phyloP scores from a whole-genome alignment of 2,113 vertebrate species.

The Eidolon helvum region DNA sequence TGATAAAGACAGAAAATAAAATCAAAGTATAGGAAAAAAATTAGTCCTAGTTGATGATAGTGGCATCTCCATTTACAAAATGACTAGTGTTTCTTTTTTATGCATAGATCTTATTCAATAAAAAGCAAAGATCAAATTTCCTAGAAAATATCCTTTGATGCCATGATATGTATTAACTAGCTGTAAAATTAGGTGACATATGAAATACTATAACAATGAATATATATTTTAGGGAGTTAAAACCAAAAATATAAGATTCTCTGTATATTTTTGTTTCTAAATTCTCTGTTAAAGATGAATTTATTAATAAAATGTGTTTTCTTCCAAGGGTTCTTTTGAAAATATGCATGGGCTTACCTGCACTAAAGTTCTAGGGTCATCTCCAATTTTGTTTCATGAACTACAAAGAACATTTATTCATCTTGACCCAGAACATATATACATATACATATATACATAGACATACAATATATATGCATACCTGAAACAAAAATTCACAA shows the following conservation, averaged over 20 bases:
- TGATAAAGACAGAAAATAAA: not conserved
- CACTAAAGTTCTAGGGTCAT: not conserved
- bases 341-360: not conserved
- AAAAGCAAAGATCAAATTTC: not conserved
- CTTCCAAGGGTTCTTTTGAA: not conserved
- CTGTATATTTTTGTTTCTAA: not conserved
- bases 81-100: not conserved
- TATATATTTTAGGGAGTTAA: not conserved
- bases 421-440: not conserved
- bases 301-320: not conserved
- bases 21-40: not conserved
- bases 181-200: not conserved
- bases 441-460: not conserved
- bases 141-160: not conserved
- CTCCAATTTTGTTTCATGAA: not conserved
- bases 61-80: not conserved
- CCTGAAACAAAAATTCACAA: not conserved
- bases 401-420: not conserved
- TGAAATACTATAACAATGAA: not conserved
- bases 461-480: not conserved
- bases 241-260: not conserved
- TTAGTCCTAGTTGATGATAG: not conserved
- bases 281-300: not conserved
- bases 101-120: not conserved
- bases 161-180: not conserved